Conservation (phyloP, 2,797 vertebrate genomes). For the Calcarius lapponicus region DNA sequence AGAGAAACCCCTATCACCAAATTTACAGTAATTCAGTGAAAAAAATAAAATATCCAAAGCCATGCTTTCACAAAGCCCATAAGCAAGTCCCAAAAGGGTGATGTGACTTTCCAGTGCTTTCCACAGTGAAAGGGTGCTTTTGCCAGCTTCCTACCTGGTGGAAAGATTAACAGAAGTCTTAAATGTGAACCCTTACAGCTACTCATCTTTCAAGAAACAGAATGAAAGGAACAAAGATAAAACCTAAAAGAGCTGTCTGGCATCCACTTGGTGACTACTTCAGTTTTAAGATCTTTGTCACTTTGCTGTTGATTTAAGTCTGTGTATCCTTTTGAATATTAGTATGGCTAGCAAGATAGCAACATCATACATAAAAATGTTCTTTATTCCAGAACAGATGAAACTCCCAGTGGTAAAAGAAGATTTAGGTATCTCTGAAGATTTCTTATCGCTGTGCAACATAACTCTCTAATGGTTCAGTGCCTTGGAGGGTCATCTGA, state of each 20-base stretch:
- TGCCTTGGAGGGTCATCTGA: slow-evolving; percentile 71
- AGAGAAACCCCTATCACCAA: background rate
- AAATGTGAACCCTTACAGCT: slow-evolving; percentile 30
- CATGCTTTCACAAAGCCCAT: slow-evolving; percentile 2
- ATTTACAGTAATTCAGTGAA: background rate
- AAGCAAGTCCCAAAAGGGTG: background rate
- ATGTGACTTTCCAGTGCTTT: slow-evolving; percentile 34
- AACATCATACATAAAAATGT: slow-evolving; percentile 67
- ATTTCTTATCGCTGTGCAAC: slow-evolving; percentile 73
- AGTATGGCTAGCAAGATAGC: slow-evolving; percentile 67
- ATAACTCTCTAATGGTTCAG: slow-evolving; percentile 72
- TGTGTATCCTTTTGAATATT: slow-evolving; percentile 71
- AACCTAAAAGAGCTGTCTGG: slow-evolving; percentile 30
- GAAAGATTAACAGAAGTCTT: slow-evolving; percentile 62
- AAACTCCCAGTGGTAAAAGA: slow-evolving; percentile 64
- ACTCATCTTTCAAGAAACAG: slow-evolving; percentile 52
- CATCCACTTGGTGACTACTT: slow-evolving; percentile 37
- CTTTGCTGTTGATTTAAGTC: slow-evolving; percentile 62
- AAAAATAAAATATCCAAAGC: background rate
- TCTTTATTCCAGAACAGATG: slow-evolving; percentile 65
- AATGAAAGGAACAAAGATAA: slow-evolving; percentile 61
- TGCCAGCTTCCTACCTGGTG: slow-evolving; percentile 16
- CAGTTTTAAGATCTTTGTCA: slow-evolving; percentile 60
- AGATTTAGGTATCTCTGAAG: slow-evolving; percentile 74
- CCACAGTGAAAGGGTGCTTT: background rate